Conservation (phyloP, 64 coral and sea anemone species). For the Orbicella faveolata region DNA sequence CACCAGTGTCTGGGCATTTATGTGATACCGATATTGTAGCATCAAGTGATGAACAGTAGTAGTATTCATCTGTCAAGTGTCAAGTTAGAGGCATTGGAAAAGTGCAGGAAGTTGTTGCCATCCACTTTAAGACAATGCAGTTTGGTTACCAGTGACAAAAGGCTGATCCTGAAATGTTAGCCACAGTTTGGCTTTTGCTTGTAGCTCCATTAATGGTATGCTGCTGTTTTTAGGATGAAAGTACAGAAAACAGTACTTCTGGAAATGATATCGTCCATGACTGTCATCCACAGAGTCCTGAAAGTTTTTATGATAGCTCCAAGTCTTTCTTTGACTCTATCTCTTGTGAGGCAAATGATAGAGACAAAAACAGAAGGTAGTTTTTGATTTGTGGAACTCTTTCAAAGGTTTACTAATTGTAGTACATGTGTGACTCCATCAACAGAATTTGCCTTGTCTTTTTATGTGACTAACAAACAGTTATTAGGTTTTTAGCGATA, state of each 20-base stretch:
- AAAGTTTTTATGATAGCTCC: conserved; percentile 72
- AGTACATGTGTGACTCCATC: too few species aligned
- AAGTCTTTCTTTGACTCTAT: conserved; percentile 95
- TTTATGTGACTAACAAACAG: too few species aligned
- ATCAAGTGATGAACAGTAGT: too few species aligned
- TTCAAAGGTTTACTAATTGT: neutral
- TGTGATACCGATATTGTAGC: too few species aligned
- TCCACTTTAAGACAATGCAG: too few species aligned
- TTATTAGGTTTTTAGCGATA: too few species aligned
- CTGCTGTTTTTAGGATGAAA: conserved; percentile 69
- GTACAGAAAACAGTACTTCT: conserved; percentile 31
- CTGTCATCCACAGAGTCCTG: conserved; percentile 12
- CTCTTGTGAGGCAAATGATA: conserved; percentile 89
- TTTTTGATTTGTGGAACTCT: neutral
- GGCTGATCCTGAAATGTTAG: neutral
- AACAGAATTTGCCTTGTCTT: too few species aligned
- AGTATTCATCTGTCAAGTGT: too few species aligned
- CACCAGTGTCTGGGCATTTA: too few species aligned
- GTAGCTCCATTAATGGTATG: neutral
- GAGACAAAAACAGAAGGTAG: conserved; percentile 83
- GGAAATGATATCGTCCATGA: conserved; percentile 34
- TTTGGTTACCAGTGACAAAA: too few species aligned
- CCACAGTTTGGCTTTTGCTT: neutral
- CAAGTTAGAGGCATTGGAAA: too few species aligned
- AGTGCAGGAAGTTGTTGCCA: too few species aligned